These are phyloP conservation scores for Chrysomallon squamiferum DNA, from an alignment of 1,140 invertebrate genomes.

Conservation along the genomic window DNA sequence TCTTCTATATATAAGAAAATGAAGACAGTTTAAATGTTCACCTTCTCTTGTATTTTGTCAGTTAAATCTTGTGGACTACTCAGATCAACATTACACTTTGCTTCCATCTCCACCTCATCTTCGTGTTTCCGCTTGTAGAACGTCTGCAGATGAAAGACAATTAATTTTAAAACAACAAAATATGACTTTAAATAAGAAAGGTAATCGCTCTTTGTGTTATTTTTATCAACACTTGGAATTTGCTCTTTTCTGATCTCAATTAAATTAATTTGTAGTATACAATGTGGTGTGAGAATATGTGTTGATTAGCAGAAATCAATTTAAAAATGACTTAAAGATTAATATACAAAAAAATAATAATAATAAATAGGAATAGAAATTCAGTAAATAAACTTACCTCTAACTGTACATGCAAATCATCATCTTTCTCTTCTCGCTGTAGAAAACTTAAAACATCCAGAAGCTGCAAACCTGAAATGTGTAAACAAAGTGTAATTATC, in stretches of 20 bases:
- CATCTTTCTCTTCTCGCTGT: conserved; percentile 44
- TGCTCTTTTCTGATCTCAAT: too few relatives aligned
- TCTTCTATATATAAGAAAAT: too few relatives aligned
- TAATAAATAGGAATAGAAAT: too few relatives aligned
- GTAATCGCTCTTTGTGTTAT: conserved; percentile 42
- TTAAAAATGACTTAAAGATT: too few relatives aligned
- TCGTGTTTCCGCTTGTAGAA: conserved; percentile 44
- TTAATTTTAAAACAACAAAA: conserved; percentile 13
- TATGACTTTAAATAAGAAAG: conserved; percentile 41
- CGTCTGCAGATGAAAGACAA: conserved; percentile 13
- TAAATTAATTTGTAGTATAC: too few relatives aligned
- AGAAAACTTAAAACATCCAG: conserved; percentile 42
- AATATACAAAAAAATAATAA: too few relatives aligned
- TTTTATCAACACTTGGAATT: too few relatives aligned
- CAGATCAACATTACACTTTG: conserved; percentile 28
- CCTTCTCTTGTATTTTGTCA: conserved; percentile 38
- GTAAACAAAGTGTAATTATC: neutral
- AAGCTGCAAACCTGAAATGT: conserved; percentile 32
- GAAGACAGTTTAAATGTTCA: too few relatives aligned
- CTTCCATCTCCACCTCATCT: conserved; percentile 34
- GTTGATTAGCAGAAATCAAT: too few relatives aligned
- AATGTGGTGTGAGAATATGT: too few relatives aligned
- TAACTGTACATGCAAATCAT: conserved; percentile 44
- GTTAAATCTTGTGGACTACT: conserved; percentile 41
- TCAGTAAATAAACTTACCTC: conserved; percentile 33